These are phyloP conservation scores for Tiliacea aurago DNA, from an alignment of 2,888 invertebrate genomes.

Conservation along the genomic window DNA sequence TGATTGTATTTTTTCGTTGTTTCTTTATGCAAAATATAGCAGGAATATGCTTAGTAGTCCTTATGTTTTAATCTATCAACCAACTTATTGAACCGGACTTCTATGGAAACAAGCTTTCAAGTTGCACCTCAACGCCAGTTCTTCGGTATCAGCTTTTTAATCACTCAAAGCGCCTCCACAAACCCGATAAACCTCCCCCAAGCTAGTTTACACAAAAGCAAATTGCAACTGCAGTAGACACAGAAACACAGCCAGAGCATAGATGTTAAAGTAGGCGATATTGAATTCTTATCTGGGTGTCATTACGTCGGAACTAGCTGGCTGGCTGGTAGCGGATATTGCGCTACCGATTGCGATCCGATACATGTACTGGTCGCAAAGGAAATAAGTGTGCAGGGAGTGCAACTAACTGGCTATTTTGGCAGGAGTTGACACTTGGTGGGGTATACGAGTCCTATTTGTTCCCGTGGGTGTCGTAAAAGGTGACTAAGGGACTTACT, in stretches of 20 bases:
- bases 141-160: not conserved
- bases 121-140: not conserved
- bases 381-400: conserved; percentile 9
- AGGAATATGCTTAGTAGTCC: not conserved
- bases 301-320: conserved; percentile 63
- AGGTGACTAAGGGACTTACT: too few relatives aligned
- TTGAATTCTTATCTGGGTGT: conserved; percentile 67
- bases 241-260: conserved; percentile 36
- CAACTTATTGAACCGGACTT: not conserved
- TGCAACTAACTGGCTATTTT: not conserved
- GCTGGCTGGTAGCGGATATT: conserved; percentile 68
- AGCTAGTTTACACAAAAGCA: conserved; percentile 16
- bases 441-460: too few relatives aligned
- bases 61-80: not conserved
- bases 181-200: not conserved
- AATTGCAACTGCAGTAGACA: conserved; percentile 47
- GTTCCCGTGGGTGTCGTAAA: too few relatives aligned
- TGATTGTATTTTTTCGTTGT: too few relatives aligned
- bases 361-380: conserved; percentile 39
- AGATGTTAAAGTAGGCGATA: conserved; percentile 62
- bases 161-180: not conserved
- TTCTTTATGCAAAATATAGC: not conserved
- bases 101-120: not conserved
- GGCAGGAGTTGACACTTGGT: not conserved
- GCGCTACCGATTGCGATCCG: conserved; percentile 61